Percentiles rank a stretch among this genome's conserved stretches.
phyloP scores from a whole-genome alignment of 2,113 vertebrate species.

The Monarcha castaneiventris region DNA sequence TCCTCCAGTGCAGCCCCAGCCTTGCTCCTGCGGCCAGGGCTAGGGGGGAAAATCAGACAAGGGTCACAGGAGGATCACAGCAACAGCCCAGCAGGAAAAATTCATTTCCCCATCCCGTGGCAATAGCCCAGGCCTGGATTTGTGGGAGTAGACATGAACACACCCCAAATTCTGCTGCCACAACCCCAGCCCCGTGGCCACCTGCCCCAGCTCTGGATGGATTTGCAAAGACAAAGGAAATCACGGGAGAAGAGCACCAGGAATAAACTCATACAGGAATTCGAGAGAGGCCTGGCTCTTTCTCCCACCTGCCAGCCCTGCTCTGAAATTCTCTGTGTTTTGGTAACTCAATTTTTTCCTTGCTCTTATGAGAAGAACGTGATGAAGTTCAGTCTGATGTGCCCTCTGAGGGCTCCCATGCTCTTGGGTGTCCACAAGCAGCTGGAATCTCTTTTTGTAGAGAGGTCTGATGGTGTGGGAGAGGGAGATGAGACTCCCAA shows the following conservation, averaged over 20 bases:
- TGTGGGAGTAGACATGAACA: neutral
- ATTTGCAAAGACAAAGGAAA: neutral
- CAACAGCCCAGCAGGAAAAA: neutral
- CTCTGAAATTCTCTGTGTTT: neutral
- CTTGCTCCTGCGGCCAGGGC: neutral
- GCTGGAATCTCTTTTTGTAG: neutral
- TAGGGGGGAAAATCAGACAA: neutral
- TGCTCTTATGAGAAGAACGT: neutral
- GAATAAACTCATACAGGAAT: neutral
- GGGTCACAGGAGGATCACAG: neutral
- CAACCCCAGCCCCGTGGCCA: rapidly evolving
- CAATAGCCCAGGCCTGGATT: neutral
- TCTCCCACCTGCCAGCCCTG: neutral
- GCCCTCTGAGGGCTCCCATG: neutral
- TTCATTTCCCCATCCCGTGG: neutral
- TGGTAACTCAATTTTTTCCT: neutral
- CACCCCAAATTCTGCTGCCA: neutral
- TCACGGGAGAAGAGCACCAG: neutral
- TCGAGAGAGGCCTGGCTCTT: neutral
- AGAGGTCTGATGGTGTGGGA: neutral
- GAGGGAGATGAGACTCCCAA: neutral
- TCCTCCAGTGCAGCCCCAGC: neutral
- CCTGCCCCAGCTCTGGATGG: neutral
- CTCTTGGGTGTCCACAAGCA: neutral
- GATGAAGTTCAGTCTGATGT: neutral